phyloP scores from a whole-genome alignment of 2,888 invertebrate genomes.

The Watsonalla binaria region DNA sequence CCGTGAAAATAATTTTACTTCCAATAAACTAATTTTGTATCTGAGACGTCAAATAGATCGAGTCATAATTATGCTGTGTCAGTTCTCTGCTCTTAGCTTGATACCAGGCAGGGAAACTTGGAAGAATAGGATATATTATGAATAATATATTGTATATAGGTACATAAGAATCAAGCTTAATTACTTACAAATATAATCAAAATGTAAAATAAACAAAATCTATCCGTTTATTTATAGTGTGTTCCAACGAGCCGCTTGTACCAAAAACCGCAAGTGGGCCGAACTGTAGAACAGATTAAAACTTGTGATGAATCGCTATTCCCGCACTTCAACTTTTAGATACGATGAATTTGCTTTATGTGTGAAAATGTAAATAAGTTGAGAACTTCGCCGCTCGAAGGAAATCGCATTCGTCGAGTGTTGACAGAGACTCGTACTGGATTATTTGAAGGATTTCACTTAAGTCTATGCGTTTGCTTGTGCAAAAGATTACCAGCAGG shows the following conservation, averaged over 20 bases:
- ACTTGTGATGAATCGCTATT: slow-evolving; percentile 74
- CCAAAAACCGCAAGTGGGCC: slow-evolving; percentile 53
- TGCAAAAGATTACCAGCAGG: slow-evolving; percentile 54
- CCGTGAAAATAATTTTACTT: no score
- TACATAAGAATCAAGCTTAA: no score
- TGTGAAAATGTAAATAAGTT: slow-evolving; percentile 74
- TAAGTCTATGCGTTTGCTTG: slow-evolving; percentile 66
- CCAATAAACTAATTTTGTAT: no score
- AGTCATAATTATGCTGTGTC: no score
- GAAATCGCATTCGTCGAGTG: slow-evolving; percentile 66
- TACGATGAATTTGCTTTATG: slow-evolving; percentile 69
- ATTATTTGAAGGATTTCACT: slow-evolving; percentile 71
- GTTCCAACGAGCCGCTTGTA: not conserved
- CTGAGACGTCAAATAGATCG: no score
- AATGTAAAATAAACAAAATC: no score
- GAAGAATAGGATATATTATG: no score
- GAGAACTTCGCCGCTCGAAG: slow-evolving; percentile 60
- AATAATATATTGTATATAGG: no score
- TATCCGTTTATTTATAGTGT: not conserved
- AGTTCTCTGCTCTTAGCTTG: no score
- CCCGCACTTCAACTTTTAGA: slow-evolving; percentile 58
- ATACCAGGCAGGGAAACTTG: no score
- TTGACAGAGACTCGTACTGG: slow-evolving; percentile 69
- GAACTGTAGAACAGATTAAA: slow-evolving; percentile 72
- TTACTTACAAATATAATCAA: no score